Evolutionary conservation across 2,888 invertebrate species (phyloP), one percentile per base, ranked within the genome.

Genomic region (Drosophila kuntzei): DNA sequence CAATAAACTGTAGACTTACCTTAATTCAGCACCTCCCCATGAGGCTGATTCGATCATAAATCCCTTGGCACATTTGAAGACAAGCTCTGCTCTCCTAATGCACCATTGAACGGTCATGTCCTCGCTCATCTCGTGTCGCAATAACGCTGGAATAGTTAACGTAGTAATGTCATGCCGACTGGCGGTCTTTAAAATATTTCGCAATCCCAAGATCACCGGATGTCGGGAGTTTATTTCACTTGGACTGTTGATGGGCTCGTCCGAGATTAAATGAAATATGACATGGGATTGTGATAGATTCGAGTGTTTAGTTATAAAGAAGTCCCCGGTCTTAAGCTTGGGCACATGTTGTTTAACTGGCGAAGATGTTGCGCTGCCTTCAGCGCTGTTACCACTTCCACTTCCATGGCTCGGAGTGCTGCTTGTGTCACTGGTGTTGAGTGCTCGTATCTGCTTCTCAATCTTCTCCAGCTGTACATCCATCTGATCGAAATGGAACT

Each of bases 31-130:
- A 32, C 97, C 97, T 70, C 97, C 97, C 95, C 98, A 96, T 0
- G 98, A 97, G 8, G 97, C 96, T 94, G 98, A 97, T 94, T 99
- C 99, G 92, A 99, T 98, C 97, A 99, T 97, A 93, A 99, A 99
- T 3, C 99, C 99, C 93, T 99, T 99, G 55, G 98, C 97, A 93
- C 99, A 99, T 93, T 99, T 99, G 90, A 99, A 98, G 65, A 99
- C 97, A 74, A 99, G 93, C 93, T 99, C 99, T 0, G 99, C 99
- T 86, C 99, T 94, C 87, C 98, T 96, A 90, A 97, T 94, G 92
- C 99, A 99, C 99, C 99, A 99, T 34, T 96, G 95, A 55, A 98
- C 96, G 0, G 98, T 99, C 97, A 98, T 97, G 90, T 97, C 97
- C 95, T 99, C 99, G 0, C 97, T 95, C 95, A 99, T 97, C 92